Percentiles rank a stretch among this genome's conserved stretches.
Evolutionary conservation across 2,888 invertebrate species (phyloP).

Genomic region (Sinelater perroti): DNA sequence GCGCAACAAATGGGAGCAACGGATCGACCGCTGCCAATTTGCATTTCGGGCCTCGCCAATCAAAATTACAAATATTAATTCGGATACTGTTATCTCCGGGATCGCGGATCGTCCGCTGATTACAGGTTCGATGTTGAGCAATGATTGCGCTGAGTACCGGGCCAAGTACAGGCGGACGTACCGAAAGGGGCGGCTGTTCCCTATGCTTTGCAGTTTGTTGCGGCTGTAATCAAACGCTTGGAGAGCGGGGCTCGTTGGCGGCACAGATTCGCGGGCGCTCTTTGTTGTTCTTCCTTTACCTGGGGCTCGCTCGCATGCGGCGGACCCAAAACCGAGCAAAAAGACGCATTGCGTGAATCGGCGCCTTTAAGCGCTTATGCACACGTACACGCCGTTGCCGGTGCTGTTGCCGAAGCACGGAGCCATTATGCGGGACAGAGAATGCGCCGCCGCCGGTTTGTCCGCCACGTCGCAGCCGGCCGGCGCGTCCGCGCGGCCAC

Average conservation of each 20-base stretch:
- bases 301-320: constrained; percentile 41
- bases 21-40: too few species aligned
- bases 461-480: constrained; percentile 22
- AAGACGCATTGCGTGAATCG: constrained; percentile 41
- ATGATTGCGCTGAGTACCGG: constrained; percentile 1
- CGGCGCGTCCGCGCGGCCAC: too few species aligned
- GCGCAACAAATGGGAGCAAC: too few species aligned
- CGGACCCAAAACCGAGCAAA: constrained; percentile 41
- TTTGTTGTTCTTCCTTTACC: constrained; percentile 40
- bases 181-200: too few species aligned
- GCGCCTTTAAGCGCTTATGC: constrained; percentile 41
- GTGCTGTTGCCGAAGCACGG: constrained; percentile 31
- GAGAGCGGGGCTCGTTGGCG: neutral
- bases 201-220: too few species aligned
- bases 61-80: constrained; percentile 19
- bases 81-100: constrained; percentile 3
- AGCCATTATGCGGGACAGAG: constrained; percentile 36
- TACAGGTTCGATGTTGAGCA: neutral
- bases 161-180: too few species aligned
- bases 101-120: constrained; percentile 1
- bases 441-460: constrained; percentile 33
- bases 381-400: too few species aligned
- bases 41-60: constrained; percentile 4
- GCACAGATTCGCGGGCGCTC: neutral
- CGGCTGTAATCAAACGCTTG: too few species aligned